Percentiles rank a stretch among this genome's conserved stretches.
phyloP scores from a whole-genome alignment of 2,797 vertebrate genomes.

The Tragelaphus eurycerus region DNA sequence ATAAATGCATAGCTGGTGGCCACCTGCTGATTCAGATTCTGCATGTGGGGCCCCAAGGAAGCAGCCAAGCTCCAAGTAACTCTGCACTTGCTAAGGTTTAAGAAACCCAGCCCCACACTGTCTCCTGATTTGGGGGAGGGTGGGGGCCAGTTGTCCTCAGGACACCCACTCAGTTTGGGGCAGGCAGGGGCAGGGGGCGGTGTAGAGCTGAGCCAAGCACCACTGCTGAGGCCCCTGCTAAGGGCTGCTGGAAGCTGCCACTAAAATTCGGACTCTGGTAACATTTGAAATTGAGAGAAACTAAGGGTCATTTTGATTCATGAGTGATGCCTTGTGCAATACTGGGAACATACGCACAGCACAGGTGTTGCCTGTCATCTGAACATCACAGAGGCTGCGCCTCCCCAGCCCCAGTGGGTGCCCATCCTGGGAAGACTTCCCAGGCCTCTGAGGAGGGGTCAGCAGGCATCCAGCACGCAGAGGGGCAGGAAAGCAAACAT shows the following conservation, averaged over 20 bases:
- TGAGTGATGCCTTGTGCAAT: rapidly evolving
- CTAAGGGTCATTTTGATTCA: rapidly evolving
- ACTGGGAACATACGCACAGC: rapidly evolving
- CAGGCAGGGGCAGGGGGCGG: not conserved
- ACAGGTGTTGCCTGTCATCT: rapidly evolving
- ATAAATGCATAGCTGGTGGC: no score
- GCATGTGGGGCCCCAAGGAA: not conserved
- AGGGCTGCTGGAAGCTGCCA: not conserved
- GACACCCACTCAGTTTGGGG: not conserved
- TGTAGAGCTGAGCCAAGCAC: not conserved
- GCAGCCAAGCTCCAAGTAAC: not conserved
- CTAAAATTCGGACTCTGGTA: rapidly evolving
- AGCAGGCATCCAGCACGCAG: rapidly evolving
- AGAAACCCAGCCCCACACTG: not conserved
- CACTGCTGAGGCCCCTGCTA: not conserved
- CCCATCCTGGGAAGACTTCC: not conserved
- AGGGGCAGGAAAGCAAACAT: constrained; percentile 51
- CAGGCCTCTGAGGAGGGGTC: constrained; percentile 20
- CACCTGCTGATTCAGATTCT: not conserved
- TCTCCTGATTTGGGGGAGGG: rapidly evolving
- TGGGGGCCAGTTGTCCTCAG: rapidly evolving
- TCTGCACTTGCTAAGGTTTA: rapidly evolving
- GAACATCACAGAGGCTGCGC: not conserved
- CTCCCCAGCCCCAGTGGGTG: rapidly evolving
- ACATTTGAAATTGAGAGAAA: rapidly evolving